These are phyloP conservation scores for Globia sparganii DNA, from an alignment of 2,888 invertebrate species.

Conservation along the genomic window DNA sequence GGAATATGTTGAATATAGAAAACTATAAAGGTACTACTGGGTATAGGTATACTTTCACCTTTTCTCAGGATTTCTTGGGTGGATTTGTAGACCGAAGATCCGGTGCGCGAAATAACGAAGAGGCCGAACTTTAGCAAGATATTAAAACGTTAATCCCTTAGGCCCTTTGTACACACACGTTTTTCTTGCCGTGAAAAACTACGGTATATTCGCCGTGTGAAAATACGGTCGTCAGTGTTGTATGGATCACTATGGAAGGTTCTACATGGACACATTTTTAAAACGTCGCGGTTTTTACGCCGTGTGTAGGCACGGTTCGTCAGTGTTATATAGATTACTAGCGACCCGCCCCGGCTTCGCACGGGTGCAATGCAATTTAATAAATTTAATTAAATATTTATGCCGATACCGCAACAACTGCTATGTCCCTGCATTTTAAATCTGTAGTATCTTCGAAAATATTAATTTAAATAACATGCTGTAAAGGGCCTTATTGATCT, in stretches of 20 bases:
- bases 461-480: no score
- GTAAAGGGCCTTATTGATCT: no score
- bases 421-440: no score
- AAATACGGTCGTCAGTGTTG: no score
- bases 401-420: no score
- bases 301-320: no score
- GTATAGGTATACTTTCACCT: slow-evolving; percentile 14
- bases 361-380: no score
- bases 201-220: neutral
- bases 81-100: neutral
- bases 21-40: neutral
- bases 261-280: neutral
- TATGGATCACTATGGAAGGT: neutral
- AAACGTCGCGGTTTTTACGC: neutral
- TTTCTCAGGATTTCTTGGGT: slow-evolving; percentile 22
- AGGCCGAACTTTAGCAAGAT: slow-evolving; percentile 10
- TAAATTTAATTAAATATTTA: no score
- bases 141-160: slow-evolving; percentile 20
- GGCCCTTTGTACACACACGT: neutral
- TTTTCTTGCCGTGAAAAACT: neutral
- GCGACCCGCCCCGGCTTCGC: no score
- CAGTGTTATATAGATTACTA: no score
- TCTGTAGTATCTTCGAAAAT: no score
- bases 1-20: slow-evolving; percentile 6
- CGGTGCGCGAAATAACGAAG: slow-evolving; percentile 1